These are phyloP conservation scores for Salarias fasciatus DNA, from an alignment of 2,797 vertebrate genomes.

Conservation along the genomic window DNA sequence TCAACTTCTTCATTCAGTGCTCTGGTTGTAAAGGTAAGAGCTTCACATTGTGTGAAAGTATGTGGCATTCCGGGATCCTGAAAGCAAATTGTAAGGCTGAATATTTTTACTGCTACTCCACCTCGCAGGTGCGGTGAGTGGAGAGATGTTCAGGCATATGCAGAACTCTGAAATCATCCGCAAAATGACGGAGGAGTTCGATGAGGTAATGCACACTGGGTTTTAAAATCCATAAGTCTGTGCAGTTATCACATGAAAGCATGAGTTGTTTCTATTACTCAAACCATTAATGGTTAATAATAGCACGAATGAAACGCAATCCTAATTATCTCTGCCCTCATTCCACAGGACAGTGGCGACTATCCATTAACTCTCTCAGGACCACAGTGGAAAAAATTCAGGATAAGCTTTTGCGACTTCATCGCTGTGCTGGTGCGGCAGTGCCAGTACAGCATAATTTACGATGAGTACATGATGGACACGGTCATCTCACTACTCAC, in stretches of 20 bases:
- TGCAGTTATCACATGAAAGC: neutral
- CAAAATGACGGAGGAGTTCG: conserved; percentile 99
- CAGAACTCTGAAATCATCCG: conserved; percentile 99
- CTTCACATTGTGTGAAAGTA: too few species aligned
- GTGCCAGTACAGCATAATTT: conserved; percentile 99
- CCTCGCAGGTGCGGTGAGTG: conserved; percentile 92
- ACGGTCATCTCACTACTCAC: conserved; percentile 98
- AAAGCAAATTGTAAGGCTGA: too few species aligned
- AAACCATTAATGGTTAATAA: too few species aligned
- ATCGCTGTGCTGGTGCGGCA: conserved; percentile 96
- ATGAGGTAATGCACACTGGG: conserved; percentile 87
- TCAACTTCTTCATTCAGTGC: conserved; percentile 99
- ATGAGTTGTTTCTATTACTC: neutral
- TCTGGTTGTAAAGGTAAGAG: conserved; percentile 97
- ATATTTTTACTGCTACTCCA: too few species aligned
- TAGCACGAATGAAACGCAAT: too few species aligned
- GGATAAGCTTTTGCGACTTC: conserved; percentile 98
- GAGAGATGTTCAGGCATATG: conserved; percentile 99
- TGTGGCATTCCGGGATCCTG: too few species aligned
- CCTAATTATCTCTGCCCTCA: conserved; percentile 32
- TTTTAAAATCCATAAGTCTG: neutral
- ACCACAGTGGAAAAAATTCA: conserved; percentile 99
- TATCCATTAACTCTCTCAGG: conserved; percentile 98
- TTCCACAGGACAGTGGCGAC: conserved; percentile 95
- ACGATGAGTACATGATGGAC: conserved; percentile 99